phyloP scores from a whole-genome alignment of 2,113 vertebrate species.

The Aspiorhynchus laticeps region DNA sequence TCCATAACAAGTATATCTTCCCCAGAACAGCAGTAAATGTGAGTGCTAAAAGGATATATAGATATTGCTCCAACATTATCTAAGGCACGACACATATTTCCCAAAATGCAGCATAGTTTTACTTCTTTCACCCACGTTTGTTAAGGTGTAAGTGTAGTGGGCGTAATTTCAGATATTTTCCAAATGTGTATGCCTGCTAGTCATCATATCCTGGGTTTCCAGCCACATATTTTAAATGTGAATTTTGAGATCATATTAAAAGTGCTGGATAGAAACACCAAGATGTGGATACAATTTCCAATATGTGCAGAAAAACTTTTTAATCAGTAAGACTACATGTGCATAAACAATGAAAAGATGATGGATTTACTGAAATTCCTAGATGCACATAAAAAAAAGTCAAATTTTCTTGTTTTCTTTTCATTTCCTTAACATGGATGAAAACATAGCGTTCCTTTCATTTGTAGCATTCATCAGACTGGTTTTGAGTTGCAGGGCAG shows the following conservation, averaged over 20 bases:
- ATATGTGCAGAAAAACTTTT: neutral
- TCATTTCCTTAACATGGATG: neutral
- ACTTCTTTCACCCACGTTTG: neutral
- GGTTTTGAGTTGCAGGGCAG: neutral
- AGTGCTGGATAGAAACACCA: too few species aligned
- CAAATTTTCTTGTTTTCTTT: too few species aligned
- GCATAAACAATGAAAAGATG: neutral
- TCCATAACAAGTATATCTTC: too few species aligned
- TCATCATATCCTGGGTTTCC: neutral
- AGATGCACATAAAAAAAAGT: too few species aligned
- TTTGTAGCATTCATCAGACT: neutral
- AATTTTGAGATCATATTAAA: neutral
- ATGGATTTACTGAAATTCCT: neutral
- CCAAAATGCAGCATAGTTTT: neutral
- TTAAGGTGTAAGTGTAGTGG: neutral
- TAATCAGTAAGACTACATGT: neutral
- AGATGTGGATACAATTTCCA: neutral
- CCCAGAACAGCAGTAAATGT: neutral
- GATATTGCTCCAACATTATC: neutral
- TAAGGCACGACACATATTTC: neutral
- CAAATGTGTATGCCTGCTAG: neutral
- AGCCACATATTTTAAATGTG: neutral
- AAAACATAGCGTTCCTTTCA: neutral
- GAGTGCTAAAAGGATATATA: conserved; percentile 4
- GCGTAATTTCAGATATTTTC: neutral